These are phyloP conservation scores for Rousettus leschenaultii DNA, from an alignment of 2,113 vertebrate species.

Conservation along the genomic window DNA sequence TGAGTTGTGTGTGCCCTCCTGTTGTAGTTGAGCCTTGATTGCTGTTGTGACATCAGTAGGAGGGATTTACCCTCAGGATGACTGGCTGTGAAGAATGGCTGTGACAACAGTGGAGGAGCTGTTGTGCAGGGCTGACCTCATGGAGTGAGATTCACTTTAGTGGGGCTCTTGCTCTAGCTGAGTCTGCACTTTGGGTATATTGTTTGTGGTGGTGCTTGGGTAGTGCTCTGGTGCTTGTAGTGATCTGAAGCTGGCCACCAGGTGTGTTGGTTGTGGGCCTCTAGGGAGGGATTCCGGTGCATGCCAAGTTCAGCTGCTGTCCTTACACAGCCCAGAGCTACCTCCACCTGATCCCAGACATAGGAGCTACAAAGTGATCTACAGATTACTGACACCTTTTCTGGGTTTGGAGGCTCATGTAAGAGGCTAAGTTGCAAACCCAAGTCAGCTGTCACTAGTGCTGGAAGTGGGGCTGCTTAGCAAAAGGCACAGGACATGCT, in stretches of 20 bases:
- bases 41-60: not conserved
- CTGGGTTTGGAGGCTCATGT: too few relatives aligned
- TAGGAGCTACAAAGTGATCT: not conserved
- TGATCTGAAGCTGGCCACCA: not conserved
- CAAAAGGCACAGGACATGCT: not conserved
- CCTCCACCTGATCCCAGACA: too few relatives aligned
- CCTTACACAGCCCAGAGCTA: not conserved
- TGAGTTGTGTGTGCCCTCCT: not conserved
- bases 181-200: not conserved
- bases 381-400: not conserved
- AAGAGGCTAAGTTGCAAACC: not conserved
- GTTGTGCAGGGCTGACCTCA: not conserved
- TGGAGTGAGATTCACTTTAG: not conserved
- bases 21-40: not conserved
- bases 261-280: not conserved
- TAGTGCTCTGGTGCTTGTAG: not conserved
- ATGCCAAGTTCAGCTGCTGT: not conserved
- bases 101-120: not conserved
- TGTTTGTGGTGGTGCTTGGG: not conserved
- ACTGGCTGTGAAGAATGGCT: not conserved
- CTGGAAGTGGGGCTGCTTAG: not conserved
- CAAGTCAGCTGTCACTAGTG: not conserved
- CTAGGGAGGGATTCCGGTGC: not conserved
- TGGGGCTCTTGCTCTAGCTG: not conserved
- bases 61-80: not conserved